Base-by-base conservation (phyloP, 2,113 vertebrate genomes). In the Sula dactylatra region DNA sequence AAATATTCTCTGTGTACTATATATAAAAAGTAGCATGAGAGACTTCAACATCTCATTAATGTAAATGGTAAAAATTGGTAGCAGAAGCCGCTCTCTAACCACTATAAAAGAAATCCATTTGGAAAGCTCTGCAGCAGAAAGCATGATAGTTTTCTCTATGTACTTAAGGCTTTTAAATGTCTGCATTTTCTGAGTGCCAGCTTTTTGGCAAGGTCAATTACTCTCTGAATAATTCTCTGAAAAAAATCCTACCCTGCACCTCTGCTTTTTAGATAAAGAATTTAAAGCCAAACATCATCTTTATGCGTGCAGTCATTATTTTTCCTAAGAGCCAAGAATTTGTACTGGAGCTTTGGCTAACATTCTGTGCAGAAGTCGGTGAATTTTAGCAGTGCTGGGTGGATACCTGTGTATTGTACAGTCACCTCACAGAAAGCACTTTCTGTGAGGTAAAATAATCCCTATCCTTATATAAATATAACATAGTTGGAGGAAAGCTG, bases 121-220 rank as follows among this genome's bases (percentile, higher is more conserved):
- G 80, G 67, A 86, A 86, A 90, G 61, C 52, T 92, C 59, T 94
- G 69, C 36, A 83, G 80, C n/a, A 92, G 64, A 94, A 84, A 69
- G 40, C 64, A 47, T 9, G 9, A 52, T 0, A 22, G 18, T 34
- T 44, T 86, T 50, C 47, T 81, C 72, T 47, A 2, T 9, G 18
- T 55, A 77, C 18, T 55, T 54, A 42, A 18, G 25, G 5, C 26
- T 38, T 94, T 82, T 50, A 84, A 89, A 56, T 31, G 13, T 10
- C 50, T 64, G 26, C 22, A 50, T 78, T 92, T 82, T 76, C 76
- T 47, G 59, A 59, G n/a, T 26, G 54, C 8, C 47, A 87, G 26
- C 32, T 86, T 94, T 92, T 70, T 78, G 34, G 32, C 44, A 86
- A 44, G 7, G 56, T n/a, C 86, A 79, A 11, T 14, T 61, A 45